Conservation (phyloP, 2,888 invertebrate species). For the Tipula helvola region DNA sequence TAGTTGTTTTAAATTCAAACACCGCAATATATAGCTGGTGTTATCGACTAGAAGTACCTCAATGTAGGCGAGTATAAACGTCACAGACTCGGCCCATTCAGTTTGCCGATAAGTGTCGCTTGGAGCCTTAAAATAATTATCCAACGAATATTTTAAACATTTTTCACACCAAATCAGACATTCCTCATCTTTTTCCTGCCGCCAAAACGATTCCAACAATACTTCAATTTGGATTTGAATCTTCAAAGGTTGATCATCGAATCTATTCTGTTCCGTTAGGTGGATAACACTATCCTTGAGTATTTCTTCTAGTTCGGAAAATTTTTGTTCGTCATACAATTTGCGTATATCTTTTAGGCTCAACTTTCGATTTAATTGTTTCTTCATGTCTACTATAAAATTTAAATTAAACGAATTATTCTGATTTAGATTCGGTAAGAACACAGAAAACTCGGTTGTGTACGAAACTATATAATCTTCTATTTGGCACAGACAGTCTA, state of each 20-base stretch:
- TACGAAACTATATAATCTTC: neutral
- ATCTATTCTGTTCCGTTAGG: conserved; percentile 25
- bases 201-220: conserved; percentile 54
- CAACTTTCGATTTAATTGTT: conserved; percentile 38
- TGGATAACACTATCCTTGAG: conserved; percentile 39
- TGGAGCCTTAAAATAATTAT: conserved; percentile 42
- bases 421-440: conserved; percentile 41
- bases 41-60: conserved; percentile 41
- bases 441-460: conserved; percentile 28
- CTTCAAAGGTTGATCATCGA: conserved; percentile 20
- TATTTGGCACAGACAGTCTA: conserved; percentile 28
- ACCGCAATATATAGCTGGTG: conserved; percentile 40
- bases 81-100: conserved; percentile 39
- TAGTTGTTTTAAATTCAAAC: conserved; percentile 38
- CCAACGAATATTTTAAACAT: conserved; percentile 60
- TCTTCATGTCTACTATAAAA: conserved; percentile 32
- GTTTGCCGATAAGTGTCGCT: conserved; percentile 28
- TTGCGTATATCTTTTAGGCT: conserved; percentile 50
- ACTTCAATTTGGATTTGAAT: conserved; percentile 29
- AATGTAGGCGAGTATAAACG: conserved; percentile 33
- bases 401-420: conserved; percentile 38
- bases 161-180: conserved; percentile 68
- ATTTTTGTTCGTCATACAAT: conserved; percentile 50
- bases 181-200: conserved; percentile 43
- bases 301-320: conserved; percentile 51